Percentiles rank a stretch among this genome's conserved stretches.
Conservation (phyloP, 2,113 vertebrate genomes). For the Zosterops pallidus region DNA sequence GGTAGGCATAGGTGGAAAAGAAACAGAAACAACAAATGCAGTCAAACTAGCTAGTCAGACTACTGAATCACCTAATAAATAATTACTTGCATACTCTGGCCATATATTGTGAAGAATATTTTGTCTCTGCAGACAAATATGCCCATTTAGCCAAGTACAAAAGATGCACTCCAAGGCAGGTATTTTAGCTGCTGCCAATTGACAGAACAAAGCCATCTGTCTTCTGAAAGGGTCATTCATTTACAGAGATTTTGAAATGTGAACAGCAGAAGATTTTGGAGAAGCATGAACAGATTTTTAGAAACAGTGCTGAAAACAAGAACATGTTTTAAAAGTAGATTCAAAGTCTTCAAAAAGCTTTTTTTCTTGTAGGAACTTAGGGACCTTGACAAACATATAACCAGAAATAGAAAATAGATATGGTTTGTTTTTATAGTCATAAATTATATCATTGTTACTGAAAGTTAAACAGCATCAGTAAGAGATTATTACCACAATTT, state of each 20-base stretch:
- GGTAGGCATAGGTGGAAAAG: not conserved
- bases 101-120: not conserved
- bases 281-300: not conserved
- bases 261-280: not conserved
- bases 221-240: not conserved
- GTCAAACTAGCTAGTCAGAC: not conserved
- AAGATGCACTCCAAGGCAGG: not conserved
- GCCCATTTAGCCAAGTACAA: not conserved
- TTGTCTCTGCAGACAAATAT: not conserved
- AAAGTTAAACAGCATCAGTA: not conserved
- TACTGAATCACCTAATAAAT: not conserved
- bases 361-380: not conserved
- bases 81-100: not conserved
- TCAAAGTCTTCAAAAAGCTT: not conserved
- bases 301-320: not conserved
- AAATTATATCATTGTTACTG: not conserved
- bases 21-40: not conserved
- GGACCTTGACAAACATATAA: not conserved
- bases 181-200: not conserved
- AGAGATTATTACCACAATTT: not conserved
- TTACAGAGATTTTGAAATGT: not conserved
- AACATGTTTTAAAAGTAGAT: not conserved
- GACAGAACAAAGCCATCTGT: not conserved
- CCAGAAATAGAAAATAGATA: not conserved
- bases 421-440: not conserved